These are phyloP conservation scores for Andrena cerasifolii DNA, from an alignment of 1,140 invertebrate species.

Conservation along the genomic window DNA sequence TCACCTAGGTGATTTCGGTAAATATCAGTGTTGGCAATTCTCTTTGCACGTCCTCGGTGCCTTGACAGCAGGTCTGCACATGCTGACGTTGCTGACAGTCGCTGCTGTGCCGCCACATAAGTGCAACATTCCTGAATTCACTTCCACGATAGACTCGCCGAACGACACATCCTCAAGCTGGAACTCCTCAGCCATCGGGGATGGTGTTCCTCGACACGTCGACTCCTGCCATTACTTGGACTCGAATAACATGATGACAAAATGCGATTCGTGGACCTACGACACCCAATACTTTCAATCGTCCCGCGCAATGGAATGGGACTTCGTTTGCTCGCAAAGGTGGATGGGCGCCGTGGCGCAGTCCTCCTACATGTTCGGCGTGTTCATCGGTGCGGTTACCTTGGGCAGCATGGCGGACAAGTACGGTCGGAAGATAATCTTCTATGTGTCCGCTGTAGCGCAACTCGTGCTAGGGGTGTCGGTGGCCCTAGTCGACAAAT, in stretches of 20 bases:
- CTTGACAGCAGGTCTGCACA: slow-evolving; percentile 90
- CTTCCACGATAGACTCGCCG: neutral
- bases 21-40: slow-evolving; percentile 90
- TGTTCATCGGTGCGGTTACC: slow-evolving; percentile 91
- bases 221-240: slow-evolving; percentile 84
- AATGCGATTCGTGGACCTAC: slow-evolving; percentile 87
- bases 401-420: slow-evolving; percentile 94
- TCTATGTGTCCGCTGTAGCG: slow-evolving; percentile 88
- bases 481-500: slow-evolving; percentile 90
- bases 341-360: slow-evolving; percentile 93
- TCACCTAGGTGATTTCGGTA: slow-evolving; percentile 90
- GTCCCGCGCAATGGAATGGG: slow-evolving; percentile 90
- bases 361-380: slow-evolving; percentile 94
- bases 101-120: slow-evolving; percentile 90
- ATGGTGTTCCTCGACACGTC: slow-evolving; percentile 74
- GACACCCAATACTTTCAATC: slow-evolving; percentile 87
- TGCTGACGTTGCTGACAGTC: slow-evolving; percentile 90
- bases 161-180: neutral
- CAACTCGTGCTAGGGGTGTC: slow-evolving; percentile 88
- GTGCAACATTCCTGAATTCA: slow-evolving; percentile 84
- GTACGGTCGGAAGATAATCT: slow-evolving; percentile 91
- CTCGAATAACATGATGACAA: slow-evolving; percentile 77
- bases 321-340: slow-evolving; percentile 91
- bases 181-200: neutral
- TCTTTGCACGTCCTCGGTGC: slow-evolving; percentile 89